Evolutionary conservation across 2,113 vertebrate genomes (phyloP).

Genomic region (Galeopterus variegatus): DNA sequence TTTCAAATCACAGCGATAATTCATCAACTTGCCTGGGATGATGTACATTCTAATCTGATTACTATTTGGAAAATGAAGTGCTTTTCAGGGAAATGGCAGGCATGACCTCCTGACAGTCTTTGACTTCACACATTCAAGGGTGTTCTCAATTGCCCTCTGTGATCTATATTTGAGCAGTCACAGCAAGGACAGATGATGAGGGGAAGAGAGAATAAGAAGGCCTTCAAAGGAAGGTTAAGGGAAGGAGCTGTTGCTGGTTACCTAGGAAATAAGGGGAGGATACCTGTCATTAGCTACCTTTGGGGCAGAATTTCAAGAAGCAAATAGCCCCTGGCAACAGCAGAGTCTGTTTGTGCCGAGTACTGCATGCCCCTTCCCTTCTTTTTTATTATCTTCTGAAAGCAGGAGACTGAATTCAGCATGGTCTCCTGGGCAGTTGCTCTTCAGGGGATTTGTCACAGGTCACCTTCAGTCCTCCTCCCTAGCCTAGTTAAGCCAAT

Average conservation of each 20-base stretch:
- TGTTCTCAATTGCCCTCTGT: neutral
- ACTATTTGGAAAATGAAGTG: slow-evolving; percentile 70
- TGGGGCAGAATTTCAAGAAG: neutral
- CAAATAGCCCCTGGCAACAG: neutral
- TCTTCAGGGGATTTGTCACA: neutral
- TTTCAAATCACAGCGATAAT: slow-evolving; percentile 42
- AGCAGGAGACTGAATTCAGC: neutral
- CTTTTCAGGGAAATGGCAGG: slow-evolving; percentile 76
- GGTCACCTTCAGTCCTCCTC: neutral
- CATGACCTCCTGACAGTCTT: slow-evolving; percentile 51
- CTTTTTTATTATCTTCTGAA: neutral
- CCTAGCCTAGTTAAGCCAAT: neutral
- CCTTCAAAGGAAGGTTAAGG: neutral
- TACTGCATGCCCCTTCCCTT: no score
- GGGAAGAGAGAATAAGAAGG: neutral
- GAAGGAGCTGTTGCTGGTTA: neutral
- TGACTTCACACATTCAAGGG: slow-evolving; percentile 68
- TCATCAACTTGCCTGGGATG: neutral
- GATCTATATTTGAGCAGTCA: slow-evolving; percentile 47
- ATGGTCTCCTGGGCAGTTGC: slow-evolving; percentile 14
- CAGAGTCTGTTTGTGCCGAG: neutral
- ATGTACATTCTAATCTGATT: slow-evolving; percentile 61
- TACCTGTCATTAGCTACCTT: neutral
- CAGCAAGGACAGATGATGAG: slow-evolving; percentile 8
- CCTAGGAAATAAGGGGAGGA: neutral